Percentiles rank a stretch among this genome's conserved stretches.
phyloP scores from a whole-genome alignment of 2,888 invertebrate species.

The Patella caerulea region DNA sequence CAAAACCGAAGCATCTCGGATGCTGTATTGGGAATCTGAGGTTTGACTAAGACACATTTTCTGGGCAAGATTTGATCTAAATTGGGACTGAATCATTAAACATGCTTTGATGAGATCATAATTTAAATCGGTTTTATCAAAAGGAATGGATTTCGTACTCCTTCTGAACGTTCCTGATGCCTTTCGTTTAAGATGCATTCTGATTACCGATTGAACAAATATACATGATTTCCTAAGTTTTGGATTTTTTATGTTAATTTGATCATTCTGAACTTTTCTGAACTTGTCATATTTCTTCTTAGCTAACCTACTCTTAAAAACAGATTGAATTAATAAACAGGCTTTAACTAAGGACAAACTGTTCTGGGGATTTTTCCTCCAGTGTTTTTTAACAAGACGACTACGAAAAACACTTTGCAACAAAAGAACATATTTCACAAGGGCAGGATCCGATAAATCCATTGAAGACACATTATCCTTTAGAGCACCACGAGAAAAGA shows the following conservation, averaged over 20 bases:
- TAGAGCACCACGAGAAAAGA: not conserved
- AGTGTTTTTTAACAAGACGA: not conserved
- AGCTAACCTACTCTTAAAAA: not conserved
- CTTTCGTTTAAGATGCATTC: not conserved
- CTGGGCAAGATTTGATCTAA: slow-evolving; percentile 4
- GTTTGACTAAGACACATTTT: slow-evolving; percentile 4
- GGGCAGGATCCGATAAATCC: not conserved
- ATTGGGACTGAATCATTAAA: not conserved
- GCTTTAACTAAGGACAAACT: not conserved
- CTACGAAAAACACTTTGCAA: slow-evolving; percentile 8
- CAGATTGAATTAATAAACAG: slow-evolving; percentile 2
- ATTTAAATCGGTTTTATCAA: slow-evolving; percentile 1
- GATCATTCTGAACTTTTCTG: not conserved
- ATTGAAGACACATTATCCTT: not conserved
- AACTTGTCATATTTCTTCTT: slow-evolving; percentile 1
- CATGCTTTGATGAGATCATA: slow-evolving; percentile 5
- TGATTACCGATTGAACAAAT: not conserved
- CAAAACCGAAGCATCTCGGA: not conserved
- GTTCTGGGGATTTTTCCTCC: not conserved
- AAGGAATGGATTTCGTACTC: not conserved
- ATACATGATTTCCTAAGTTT: not conserved
- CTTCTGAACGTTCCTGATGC: not conserved
- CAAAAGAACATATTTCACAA: slow-evolving; percentile 7
- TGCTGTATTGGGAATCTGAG: not conserved
- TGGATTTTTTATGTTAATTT: not conserved